A percentile compares a stretch with the other conserved stretches of the same genome.
Conservation (phyloP, 2,888 invertebrate species). For the Drosophila conformis region DNA sequence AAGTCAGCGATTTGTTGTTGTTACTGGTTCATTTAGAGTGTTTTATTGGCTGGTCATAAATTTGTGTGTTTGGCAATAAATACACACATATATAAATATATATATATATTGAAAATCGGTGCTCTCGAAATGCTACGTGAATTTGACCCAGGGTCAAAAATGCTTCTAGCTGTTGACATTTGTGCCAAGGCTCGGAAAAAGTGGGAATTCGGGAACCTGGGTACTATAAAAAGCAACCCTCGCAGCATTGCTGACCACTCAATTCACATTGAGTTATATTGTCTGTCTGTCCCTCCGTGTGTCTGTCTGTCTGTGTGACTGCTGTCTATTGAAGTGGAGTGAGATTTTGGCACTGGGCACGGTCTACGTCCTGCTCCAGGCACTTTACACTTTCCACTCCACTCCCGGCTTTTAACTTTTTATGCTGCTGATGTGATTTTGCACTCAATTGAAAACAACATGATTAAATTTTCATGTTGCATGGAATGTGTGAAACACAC, state of each 20-base stretch:
- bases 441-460: slow-evolving; percentile 83
- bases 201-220: background rate
- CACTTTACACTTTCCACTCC: slow-evolving; percentile 53
- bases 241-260: slow-evolving; percentile 53
- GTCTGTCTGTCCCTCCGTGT: slow-evolving; percentile 10
- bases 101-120: slow-evolving; percentile 42
- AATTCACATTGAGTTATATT: slow-evolving; percentile 37
- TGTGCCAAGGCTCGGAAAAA: slow-evolving; percentile 36
- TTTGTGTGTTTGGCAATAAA: slow-evolving; percentile 76
- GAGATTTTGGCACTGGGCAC: slow-evolving; percentile 4
- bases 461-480: slow-evolving; percentile 79
- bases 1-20: slow-evolving; percentile 44
- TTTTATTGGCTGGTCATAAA: slow-evolving; percentile 76
- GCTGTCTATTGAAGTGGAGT: slow-evolving; percentile 22
- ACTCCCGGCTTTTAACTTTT: slow-evolving; percentile 39
- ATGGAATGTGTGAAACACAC: slow-evolving; percentile 57
- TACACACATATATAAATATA: slow-evolving; percentile 45
- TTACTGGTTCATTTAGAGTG: slow-evolving; percentile 44
- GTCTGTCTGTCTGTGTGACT: slow-evolving; percentile 11
- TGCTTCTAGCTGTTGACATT: slow-evolving; percentile 66
- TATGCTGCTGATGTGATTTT: slow-evolving; percentile 80
- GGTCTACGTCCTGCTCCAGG: slow-evolving; percentile 8
- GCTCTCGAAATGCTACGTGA: slow-evolving; percentile 25
- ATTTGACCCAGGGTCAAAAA: slow-evolving; percentile 29
- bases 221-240: slow-evolving; percentile 41